A percentile compares a stretch with the other conserved stretches of the same genome.
Evolutionary conservation across 2,888 invertebrate species (phyloP).

Genomic region (Apodemia hepburni): DNA sequence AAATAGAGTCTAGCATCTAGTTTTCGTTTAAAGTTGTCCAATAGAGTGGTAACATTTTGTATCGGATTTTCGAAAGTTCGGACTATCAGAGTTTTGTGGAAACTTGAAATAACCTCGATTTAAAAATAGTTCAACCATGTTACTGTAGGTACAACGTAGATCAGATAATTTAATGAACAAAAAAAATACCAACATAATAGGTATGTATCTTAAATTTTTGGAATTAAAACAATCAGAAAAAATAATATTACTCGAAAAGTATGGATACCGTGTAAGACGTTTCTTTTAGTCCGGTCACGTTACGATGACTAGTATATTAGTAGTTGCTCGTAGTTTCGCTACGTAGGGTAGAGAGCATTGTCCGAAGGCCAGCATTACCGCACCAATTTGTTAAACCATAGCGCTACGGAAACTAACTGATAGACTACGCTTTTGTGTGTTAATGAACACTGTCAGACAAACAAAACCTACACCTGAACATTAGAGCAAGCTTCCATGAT

Average conservation of each 20-base stretch:
- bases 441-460: constrained; percentile 70
- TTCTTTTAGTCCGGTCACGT: constrained; percentile 17
- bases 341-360: constrained; percentile 36
- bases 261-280: constrained; percentile 15
- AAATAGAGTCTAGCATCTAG: too few species aligned
- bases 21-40: too few species aligned
- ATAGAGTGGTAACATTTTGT: too few species aligned
- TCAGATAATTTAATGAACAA: too few species aligned
- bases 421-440: constrained; percentile 66
- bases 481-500: constrained; percentile 64
- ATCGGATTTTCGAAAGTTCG: too few species aligned
- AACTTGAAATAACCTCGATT: too few species aligned
- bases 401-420: constrained; percentile 61
- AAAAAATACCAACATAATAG: too few species aligned
- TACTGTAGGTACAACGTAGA: too few species aligned
- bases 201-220: too few species aligned
- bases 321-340: constrained; percentile 19
- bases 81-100: too few species aligned
- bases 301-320: constrained; percentile 21
- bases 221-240: too few species aligned
- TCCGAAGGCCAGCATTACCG: constrained; percentile 53
- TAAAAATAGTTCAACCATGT: too few species aligned
- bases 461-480: constrained; percentile 57
- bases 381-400: constrained; percentile 63
- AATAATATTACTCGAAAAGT: neutral